Base-by-base conservation (phyloP, 2,888 invertebrate species). In the Pristionchus mayeri region DNA sequence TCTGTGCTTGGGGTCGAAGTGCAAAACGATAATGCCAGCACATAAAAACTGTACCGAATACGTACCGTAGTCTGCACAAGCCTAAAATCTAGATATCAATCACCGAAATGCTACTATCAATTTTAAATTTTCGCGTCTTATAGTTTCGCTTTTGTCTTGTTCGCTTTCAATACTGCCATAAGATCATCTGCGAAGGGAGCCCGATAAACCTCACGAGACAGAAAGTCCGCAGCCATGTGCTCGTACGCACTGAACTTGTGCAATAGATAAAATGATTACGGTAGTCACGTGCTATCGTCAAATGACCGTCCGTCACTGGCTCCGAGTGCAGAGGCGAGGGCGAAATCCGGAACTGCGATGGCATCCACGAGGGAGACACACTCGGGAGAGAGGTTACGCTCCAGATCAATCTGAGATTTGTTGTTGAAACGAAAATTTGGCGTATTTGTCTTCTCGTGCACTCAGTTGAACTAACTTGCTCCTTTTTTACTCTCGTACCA, bases 281-380 rank as follows among this genome's bases (percentile, higher is more conserved):
- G 44, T 44, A 44, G 13, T 44, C 13, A 6, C 44, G 13, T n/a
- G n/a, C n/a, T 9, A 44, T 44, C 44, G 44, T 13, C 6, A 63
- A 44, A 40, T 71, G 60, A 37, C 44, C 60, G 81, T 44, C 97
- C 97, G 94, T 97, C 96, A 44, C 96, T 95, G 91, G 94, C 95
- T 82, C 96, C 97, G 27, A 97, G 94, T 52, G 96, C 95, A 0
- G 97, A 97, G 93, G 97, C 96, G 21, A 97, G 94, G 52, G 97
- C 95, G 93, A 96, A 97, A 94, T 97, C 97, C 0, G 97, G 96
- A 0, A 97, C 97, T 3, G 97, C 96, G 40, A 97, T 94, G 44
- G 96, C 96, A 93, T 98, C 97, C 3, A 95, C 96, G 3, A 97
- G 95, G 1, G 95, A 94, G 0, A 97, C 95, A 0, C 96, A 95